Conservation (phyloP, 1,140 invertebrate species). For the Drosophila paulistorum region DNA sequence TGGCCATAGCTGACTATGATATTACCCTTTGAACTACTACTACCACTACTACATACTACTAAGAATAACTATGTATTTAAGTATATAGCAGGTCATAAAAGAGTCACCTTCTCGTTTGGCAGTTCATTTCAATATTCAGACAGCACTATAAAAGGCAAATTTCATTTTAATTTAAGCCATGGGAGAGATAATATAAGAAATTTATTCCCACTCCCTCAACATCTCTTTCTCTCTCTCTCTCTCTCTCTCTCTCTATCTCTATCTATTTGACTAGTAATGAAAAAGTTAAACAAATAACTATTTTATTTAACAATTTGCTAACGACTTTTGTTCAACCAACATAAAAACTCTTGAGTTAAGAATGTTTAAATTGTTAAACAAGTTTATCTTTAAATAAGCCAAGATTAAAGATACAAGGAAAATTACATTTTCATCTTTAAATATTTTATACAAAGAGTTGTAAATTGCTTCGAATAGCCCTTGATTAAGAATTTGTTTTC, state of each 20-base stretch:
- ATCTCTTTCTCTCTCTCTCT: too few relatives aligned
- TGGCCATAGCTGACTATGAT: conserved; percentile 3
- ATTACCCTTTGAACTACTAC: background rate
- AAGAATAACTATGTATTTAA: background rate
- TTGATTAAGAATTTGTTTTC: too few relatives aligned
- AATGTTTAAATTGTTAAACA: too few relatives aligned
- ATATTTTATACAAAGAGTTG: too few relatives aligned
- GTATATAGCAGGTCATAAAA: background rate
- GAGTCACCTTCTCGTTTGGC: background rate
- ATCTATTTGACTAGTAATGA: background rate
- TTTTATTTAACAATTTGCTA: conserved; percentile 5
- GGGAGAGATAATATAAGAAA: conserved; percentile 5
- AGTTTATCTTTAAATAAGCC: too few relatives aligned
- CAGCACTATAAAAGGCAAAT: conserved; percentile 5
- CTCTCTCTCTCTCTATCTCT: too few relatives aligned
- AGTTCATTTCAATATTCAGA: conserved; percentile 26
- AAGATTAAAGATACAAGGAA: too few relatives aligned
- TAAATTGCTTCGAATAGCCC: too few relatives aligned
- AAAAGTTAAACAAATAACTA: background rate
- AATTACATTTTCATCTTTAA: too few relatives aligned
- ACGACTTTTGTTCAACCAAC: background rate
- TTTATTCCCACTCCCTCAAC: background rate
- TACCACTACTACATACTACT: background rate
- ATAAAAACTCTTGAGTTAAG: background rate
- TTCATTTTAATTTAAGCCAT: conserved; percentile 13